Percentiles rank a stretch among this genome's conserved stretches.
These are phyloP conservation scores for Gallirallus australis DNA, from an alignment of 2,797 vertebrate species.

Conservation along the genomic window DNA sequence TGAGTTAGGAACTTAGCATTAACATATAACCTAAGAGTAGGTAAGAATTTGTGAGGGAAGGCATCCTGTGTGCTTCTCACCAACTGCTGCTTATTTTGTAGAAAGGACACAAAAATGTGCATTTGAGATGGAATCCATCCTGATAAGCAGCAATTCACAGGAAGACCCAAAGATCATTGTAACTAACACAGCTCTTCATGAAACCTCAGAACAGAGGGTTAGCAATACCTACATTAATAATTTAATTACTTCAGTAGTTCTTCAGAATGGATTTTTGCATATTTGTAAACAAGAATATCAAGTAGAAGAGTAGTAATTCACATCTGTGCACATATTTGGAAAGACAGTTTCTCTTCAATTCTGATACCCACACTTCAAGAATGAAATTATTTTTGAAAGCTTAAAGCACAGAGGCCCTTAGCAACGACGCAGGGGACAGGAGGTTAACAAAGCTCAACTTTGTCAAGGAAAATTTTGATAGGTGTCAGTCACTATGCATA, in stretches of 20 bases:
- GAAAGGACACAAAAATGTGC: background rate
- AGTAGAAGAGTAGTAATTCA: fast-evolving
- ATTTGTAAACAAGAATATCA: background rate
- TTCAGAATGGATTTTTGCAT: background rate
- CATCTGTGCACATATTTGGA: background rate
- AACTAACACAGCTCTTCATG: background rate
- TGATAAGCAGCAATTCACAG: background rate
- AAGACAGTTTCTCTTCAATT: background rate
- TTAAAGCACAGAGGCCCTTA: background rate
- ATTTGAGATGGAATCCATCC: background rate
- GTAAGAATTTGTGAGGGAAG: background rate
- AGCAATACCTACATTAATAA: background rate
- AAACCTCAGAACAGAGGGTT: background rate
- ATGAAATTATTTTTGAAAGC: background rate
- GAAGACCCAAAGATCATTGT: background rate
- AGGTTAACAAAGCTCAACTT: background rate
- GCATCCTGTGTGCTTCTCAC: background rate
- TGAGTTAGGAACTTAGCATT: background rate
- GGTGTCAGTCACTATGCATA: background rate
- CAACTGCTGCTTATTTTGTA: background rate
- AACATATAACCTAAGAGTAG: background rate
- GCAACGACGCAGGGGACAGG: background rate
- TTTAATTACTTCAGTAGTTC: background rate
- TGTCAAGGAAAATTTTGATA: background rate
- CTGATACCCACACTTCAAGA: background rate